A percentile compares a stretch with the other conserved stretches of the same genome.
Evolutionary conservation across 2,888 invertebrate genomes (phyloP).

Genomic region (Parnassius apollo): DNA sequence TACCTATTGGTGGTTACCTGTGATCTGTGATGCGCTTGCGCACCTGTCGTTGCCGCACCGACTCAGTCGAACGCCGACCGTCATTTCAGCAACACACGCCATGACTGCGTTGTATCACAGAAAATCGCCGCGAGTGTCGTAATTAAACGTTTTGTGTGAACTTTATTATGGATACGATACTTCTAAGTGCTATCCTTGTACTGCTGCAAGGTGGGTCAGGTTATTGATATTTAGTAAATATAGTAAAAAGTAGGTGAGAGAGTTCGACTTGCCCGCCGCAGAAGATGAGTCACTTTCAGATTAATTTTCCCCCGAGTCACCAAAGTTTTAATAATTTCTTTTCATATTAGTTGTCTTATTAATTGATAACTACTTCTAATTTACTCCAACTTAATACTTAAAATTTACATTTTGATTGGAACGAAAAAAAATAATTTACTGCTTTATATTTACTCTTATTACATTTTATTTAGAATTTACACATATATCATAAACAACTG

Average conservation of each 20-base stretch:
- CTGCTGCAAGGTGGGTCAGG: conserved; percentile 51
- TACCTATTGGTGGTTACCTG: conserved; percentile 22
- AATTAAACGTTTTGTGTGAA: conserved; percentile 48
- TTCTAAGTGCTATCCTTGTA: conserved; percentile 47
- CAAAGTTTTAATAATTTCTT: conserved; percentile 32
- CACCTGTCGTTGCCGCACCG: conserved; percentile 47
- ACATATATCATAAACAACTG: too few relatives aligned
- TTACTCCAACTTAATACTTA: too few relatives aligned
- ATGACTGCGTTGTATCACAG: conserved; percentile 46
- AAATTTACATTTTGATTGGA: too few relatives aligned
- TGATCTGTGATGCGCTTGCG: conserved; percentile 33
- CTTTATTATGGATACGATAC: conserved; percentile 64
- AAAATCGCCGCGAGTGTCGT: conserved; percentile 61
- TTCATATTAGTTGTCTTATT: conserved; percentile 1
- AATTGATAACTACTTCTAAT: too few relatives aligned
- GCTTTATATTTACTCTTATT: too few relatives aligned
- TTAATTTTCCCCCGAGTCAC: conserved; percentile 33
- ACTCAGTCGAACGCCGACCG: conserved; percentile 52
- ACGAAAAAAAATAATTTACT: too few relatives aligned
- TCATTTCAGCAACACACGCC: conserved; percentile 47
- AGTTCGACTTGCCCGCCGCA: conserved; percentile 27
- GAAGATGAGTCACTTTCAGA: conserved; percentile 45
- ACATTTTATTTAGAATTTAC: too few relatives aligned
- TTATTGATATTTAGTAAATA: conserved; percentile 28
- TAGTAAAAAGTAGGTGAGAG: conserved; percentile 30